These are phyloP conservation scores for Ellobius talpinus DNA, from an alignment of 2,113 vertebrate genomes.

Conservation along the genomic window DNA sequence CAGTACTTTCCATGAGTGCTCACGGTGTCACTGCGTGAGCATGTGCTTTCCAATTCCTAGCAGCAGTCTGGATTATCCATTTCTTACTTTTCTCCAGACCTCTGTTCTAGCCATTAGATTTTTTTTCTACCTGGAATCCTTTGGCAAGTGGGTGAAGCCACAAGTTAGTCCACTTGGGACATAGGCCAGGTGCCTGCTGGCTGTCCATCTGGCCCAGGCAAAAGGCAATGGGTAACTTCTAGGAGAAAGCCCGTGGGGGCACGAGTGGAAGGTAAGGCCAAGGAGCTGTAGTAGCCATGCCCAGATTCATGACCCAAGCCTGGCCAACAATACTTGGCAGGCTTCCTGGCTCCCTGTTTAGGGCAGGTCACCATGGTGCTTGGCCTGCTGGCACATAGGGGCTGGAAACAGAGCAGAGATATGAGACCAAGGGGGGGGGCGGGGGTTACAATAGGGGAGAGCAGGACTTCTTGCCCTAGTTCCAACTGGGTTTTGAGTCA, in stretches of 20 bases:
- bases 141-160: conserved; percentile 52
- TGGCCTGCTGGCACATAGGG: conserved; percentile 51
- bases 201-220: conserved; percentile 49
- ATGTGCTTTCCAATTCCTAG: conserved; percentile 58
- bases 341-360: conserved; percentile 21
- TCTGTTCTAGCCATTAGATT: conserved; percentile 62
- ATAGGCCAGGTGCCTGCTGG: conserved; percentile 38
- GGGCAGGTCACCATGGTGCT: conserved; percentile 52
- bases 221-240: conserved; percentile 51
- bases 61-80: conserved; percentile 64
- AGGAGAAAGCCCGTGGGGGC: not conserved
- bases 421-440: not conserved
- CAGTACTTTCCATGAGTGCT: not conserved
- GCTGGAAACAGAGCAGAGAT: conserved; percentile 14
- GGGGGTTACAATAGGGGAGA: not conserved
- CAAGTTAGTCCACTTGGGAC: conserved; percentile 41
- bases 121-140: conserved; percentile 58
- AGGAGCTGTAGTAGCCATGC: not conserved
- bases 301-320: not conserved
- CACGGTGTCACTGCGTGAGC: not conserved
- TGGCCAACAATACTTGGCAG: conserved; percentile 36
- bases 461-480: conserved; percentile 14
- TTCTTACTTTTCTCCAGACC: conserved; percentile 54
- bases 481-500: conserved; percentile 38
- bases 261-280: not conserved